Conservation (phyloP, 2,797 vertebrate genomes). For the Coranthus polyacanthus region DNA sequence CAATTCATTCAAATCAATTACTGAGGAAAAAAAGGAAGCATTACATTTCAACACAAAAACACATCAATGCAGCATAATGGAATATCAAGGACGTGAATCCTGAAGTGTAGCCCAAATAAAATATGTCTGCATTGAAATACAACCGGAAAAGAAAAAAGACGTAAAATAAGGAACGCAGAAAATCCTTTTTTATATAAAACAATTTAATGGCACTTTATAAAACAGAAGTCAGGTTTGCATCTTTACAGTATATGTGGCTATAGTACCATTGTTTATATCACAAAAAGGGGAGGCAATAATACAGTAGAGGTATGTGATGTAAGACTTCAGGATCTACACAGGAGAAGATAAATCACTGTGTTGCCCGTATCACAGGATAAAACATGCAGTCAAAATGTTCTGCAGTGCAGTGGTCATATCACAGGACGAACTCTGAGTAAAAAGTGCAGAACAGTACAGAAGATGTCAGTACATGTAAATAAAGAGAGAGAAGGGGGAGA, state of each 20-base stretch:
- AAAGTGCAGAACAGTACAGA: slow-evolving; percentile 21
- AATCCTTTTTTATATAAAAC: too few species aligned
- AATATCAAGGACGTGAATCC: too few species aligned
- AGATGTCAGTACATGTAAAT: not conserved
- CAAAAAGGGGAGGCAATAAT: slow-evolving; percentile 21
- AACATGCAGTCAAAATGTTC: slow-evolving; percentile 15
- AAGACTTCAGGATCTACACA: slow-evolving; percentile 24
- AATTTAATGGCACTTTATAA: slow-evolving; percentile 27
- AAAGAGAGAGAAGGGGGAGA: slow-evolving; percentile 1
- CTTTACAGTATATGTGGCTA: slow-evolving; percentile 19
- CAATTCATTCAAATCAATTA: too few species aligned
- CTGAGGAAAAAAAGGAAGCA: too few species aligned
- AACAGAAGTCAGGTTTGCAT: slow-evolving; percentile 23
- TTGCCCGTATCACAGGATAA: slow-evolving; percentile 12
- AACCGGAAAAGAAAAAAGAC: too few species aligned
- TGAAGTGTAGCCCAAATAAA: too few species aligned
- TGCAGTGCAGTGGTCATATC: slow-evolving; percentile 36
- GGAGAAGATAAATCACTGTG: slow-evolving; percentile 13
- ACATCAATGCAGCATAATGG: too few species aligned
- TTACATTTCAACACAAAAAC: too few species aligned
- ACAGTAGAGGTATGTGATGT: slow-evolving; percentile 33
- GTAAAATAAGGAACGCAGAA: too few species aligned
- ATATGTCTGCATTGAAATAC: too few species aligned
- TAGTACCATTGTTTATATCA: slow-evolving; percentile 25
- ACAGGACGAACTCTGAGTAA: slow-evolving; percentile 16